Evolutionary conservation across 2,888 invertebrate genomes (phyloP).

Genomic region (Alsophila aescularia): DNA sequence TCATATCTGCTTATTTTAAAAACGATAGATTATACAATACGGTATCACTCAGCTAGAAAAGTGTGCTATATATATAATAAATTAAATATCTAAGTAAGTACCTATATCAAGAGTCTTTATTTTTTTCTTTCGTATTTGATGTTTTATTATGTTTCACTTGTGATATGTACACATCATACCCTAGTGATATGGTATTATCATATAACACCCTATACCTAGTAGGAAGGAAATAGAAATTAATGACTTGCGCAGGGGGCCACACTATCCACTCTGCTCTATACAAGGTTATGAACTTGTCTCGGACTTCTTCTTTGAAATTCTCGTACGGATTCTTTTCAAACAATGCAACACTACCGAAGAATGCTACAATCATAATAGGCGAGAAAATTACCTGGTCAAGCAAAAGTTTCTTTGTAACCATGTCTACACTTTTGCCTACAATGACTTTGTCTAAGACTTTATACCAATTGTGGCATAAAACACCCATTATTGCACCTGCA

Average conservation of each 20-base stretch:
- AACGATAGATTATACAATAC: conserved; percentile 1
- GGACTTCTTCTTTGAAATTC: conserved; percentile 88
- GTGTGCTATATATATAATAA: conserved; percentile 9
- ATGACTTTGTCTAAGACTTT: conserved; percentile 89
- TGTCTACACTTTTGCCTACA: conserved; percentile 88
- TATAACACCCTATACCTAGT: conserved; percentile 94
- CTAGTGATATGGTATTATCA: conserved; percentile 94
- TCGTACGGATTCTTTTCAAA: conserved; percentile 87
- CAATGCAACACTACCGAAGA: conserved; percentile 91
- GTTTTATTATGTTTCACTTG: conserved; percentile 88
- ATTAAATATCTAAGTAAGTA: conserved; percentile 13
- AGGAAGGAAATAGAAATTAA: conserved; percentile 96
- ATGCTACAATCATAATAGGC: conserved; percentile 91
- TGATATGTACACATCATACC: conserved; percentile 95
- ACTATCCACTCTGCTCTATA: conserved; percentile 96
- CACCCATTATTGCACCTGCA: conserved; percentile 91
- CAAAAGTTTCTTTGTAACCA: conserved; percentile 91
- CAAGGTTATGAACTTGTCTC: conserved; percentile 89
- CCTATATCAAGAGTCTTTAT: conserved; percentile 18
- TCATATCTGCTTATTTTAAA: conserved; percentile 28
- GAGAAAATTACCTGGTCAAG: conserved; percentile 95
- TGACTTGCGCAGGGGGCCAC: conserved; percentile 97
- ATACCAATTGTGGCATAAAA: conserved; percentile 96
- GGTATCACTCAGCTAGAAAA: conserved; percentile 22
- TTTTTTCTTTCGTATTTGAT: conserved; percentile 35